Percentiles rank a stretch among this genome's conserved stretches.
phyloP scores from a whole-genome alignment of 2,797 vertebrate species.

The Cuniculus paca region DNA sequence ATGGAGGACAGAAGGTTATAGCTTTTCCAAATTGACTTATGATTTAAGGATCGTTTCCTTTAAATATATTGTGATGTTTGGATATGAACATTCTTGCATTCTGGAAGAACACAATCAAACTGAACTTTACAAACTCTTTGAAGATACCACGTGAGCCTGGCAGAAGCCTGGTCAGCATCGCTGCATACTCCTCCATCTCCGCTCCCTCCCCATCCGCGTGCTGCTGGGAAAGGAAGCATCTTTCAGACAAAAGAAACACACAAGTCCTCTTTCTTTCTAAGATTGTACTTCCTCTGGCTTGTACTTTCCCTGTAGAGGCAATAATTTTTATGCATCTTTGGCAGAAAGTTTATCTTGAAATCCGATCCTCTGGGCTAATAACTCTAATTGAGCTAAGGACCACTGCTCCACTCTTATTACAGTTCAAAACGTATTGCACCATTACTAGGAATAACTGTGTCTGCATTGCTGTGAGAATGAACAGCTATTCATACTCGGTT shows the following conservation, averaged over 20 bases:
- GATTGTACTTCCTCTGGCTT: neutral
- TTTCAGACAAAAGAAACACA: neutral
- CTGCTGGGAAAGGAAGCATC: neutral
- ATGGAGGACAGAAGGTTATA: neutral
- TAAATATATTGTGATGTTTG: neutral
- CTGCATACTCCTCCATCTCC: accelerated
- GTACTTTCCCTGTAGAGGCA: neutral
- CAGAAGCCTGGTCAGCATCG: neutral
- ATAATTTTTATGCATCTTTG: neutral
- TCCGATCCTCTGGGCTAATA: constrained; percentile 2
- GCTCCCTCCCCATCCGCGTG: no score
- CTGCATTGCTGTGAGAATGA: neutral
- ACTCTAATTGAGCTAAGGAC: neutral
- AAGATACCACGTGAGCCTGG: neutral
- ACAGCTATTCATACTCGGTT: neutral
- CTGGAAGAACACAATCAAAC: neutral
- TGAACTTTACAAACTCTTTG: neutral
- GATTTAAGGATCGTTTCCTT: neutral
- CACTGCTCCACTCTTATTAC: no score
- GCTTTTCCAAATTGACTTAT: neutral
- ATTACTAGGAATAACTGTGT: no score
- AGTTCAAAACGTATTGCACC: no score
- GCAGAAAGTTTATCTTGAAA: neutral
- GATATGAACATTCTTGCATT: neutral
- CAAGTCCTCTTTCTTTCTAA: neutral